Percentiles rank a stretch among this genome's conserved stretches.
These are phyloP conservation scores for Athene noctua DNA, from an alignment of 2,113 vertebrate genomes.

Conservation along the genomic window DNA sequence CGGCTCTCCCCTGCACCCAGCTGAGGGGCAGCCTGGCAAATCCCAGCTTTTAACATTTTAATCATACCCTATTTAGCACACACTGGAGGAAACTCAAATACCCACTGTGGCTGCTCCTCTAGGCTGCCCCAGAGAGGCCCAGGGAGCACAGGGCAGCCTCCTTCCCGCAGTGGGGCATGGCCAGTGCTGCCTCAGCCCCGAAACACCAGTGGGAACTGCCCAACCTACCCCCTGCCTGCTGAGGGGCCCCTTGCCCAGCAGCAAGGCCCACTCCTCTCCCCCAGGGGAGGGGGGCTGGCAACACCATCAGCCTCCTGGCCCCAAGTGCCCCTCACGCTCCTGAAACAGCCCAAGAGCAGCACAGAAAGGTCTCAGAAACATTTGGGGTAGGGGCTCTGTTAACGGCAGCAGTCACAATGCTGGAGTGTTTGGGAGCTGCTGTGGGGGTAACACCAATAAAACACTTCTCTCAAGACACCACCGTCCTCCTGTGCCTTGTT, in stretches of 20 bases:
- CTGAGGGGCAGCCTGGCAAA: not conserved
- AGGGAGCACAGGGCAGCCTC: not conserved
- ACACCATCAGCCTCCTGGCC: not conserved
- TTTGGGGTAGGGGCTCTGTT: not conserved
- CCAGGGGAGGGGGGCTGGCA: rapidly evolving
- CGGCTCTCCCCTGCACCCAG: not conserved
- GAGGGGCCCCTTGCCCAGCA: rapidly evolving
- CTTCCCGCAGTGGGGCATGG: no score
- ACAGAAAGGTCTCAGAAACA: not conserved
- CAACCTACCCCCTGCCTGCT: rapidly evolving
- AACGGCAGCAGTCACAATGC: not conserved
- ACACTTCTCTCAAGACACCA: not conserved
- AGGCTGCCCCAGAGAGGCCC: not conserved
- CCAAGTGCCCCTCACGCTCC: not conserved
- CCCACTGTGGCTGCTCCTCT: not conserved
- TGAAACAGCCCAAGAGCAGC: not conserved
- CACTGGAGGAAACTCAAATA: not conserved
- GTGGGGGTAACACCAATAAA: constrained; percentile 26
- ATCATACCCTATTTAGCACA: not conserved
- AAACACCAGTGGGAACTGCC: not conserved
- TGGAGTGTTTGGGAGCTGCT: not conserved
- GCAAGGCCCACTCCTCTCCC: not conserved
- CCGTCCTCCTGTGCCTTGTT: not conserved
- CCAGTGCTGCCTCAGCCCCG: not conserved
- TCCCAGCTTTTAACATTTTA: not conserved